Conservation (phyloP, 2,888 invertebrate species). For the Cosmia trapezina region DNA sequence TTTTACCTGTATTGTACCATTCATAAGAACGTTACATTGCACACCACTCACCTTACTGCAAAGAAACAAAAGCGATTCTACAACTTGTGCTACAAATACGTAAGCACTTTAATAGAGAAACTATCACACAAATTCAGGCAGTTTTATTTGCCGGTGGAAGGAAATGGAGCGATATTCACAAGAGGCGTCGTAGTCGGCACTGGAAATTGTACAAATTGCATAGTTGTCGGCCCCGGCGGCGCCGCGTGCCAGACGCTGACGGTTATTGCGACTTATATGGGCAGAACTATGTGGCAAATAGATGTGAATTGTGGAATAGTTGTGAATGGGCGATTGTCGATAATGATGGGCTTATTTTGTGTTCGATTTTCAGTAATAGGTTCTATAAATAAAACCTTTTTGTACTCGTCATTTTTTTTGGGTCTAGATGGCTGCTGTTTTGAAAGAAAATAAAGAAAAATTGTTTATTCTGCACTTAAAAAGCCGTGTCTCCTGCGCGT, state of each 20-base stretch:
- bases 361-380: background rate
- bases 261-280: slow-evolving; percentile 38
- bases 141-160: slow-evolving; percentile 27
- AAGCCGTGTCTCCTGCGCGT: too few species aligned
- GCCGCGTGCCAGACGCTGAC: slow-evolving; percentile 1
- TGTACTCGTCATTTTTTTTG: background rate
- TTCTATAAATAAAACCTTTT: background rate
- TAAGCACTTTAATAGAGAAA: slow-evolving; percentile 9
- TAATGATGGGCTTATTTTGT: background rate
- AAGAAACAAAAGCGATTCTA: background rate
- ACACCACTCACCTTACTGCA: too few species aligned
- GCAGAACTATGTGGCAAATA: slow-evolving; percentile 14
- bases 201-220: slow-evolving; percentile 53
- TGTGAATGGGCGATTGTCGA: background rate
- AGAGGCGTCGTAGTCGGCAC: slow-evolving; percentile 6
- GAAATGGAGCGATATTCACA: slow-evolving; percentile 42
- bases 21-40: too few species aligned
- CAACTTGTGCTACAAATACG: background rate
- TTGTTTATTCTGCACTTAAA: too few species aligned
- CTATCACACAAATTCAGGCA: slow-evolving; percentile 30
- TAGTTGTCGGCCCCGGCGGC: slow-evolving; percentile 4
- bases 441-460: too few species aligned
- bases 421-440: too few species aligned
- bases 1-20: too few species aligned
- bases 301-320: slow-evolving; percentile 13